A percentile compares a stretch with the other conserved stretches of the same genome.
Evolutionary conservation across 2,113 vertebrate genomes (phyloP).

Genomic region (Periophthalmus modestus): DNA sequence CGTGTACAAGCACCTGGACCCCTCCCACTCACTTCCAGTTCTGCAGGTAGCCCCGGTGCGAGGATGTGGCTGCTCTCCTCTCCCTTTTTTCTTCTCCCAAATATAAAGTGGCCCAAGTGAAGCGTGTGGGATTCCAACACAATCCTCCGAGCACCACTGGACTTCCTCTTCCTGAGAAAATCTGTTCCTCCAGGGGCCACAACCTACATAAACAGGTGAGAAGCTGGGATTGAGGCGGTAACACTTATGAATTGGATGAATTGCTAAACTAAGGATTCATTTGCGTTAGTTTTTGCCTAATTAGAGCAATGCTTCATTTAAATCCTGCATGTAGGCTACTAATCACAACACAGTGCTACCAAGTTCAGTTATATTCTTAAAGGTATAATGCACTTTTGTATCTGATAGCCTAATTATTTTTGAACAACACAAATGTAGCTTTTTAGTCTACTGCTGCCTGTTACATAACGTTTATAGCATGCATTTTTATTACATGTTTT

Average conservation of each 20-base stretch:
- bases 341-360: not conserved
- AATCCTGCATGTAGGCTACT: not conserved
- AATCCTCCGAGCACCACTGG: not conserved
- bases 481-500: not conserved
- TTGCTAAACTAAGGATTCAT: not conserved
- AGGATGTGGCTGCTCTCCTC: not conserved
- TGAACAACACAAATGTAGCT: not conserved
- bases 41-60: constrained; percentile 1
- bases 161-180: not conserved
- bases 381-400: not conserved
- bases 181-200: not conserved
- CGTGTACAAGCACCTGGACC: constrained; percentile 7
- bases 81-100: not conserved
- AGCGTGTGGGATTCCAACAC: not conserved
- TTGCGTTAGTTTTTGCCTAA: not conserved
- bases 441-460: not conserved
- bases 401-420: not conserved
- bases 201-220: not conserved
- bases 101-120: not conserved
- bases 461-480: not conserved
- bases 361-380: not conserved
- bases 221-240: not conserved
- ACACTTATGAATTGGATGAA: not conserved
- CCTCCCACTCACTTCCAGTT: constrained; percentile 29
- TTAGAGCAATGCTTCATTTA: not conserved